Evolutionary conservation across 2,888 invertebrate species (phyloP).

Genomic region (Amphipyra berbera): DNA sequence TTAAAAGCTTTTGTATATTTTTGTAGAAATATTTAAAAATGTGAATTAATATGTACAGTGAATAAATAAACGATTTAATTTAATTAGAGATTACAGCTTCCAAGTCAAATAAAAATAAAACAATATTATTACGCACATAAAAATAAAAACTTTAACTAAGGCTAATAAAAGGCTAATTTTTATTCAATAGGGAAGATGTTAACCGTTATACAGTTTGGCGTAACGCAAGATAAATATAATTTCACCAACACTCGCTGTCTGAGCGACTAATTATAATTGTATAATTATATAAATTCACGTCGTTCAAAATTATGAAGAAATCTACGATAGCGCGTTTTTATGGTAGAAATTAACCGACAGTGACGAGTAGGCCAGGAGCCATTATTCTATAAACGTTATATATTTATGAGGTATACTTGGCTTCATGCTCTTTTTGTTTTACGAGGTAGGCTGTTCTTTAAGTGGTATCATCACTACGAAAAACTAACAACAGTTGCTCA

Average conservation of each 20-base stretch:
- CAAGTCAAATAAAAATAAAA: neutral
- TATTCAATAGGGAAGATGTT: neutral
- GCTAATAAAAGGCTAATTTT: neutral
- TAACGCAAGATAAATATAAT: constrained; percentile 39
- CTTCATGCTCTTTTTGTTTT: constrained; percentile 49
- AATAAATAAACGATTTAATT: no score
- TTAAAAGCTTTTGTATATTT: no score
- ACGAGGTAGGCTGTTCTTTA: constrained; percentile 27
- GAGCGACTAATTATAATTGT: constrained; percentile 74
- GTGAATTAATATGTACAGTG: no score
- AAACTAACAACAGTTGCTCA: no score
- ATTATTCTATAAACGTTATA: constrained; percentile 39
- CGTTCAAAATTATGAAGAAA: constrained; percentile 65
- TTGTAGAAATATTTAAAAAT: no score
- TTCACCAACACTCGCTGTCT: constrained; percentile 53
- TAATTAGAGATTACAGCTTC: no score
- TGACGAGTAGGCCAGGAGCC: constrained; percentile 53
- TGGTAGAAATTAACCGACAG: constrained; percentile 62
- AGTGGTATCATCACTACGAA: constrained; percentile 10
- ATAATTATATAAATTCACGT: constrained; percentile 72
- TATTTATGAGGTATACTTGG: constrained; percentile 24
- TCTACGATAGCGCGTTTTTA: constrained; percentile 61
- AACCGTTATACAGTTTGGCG: constrained; percentile 14
- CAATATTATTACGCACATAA: neutral
- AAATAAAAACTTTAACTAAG: constrained; percentile 1